Evolutionary conservation across 2,888 invertebrate species (phyloP).

Genomic region (Cosmorhoe ocellata): DNA sequence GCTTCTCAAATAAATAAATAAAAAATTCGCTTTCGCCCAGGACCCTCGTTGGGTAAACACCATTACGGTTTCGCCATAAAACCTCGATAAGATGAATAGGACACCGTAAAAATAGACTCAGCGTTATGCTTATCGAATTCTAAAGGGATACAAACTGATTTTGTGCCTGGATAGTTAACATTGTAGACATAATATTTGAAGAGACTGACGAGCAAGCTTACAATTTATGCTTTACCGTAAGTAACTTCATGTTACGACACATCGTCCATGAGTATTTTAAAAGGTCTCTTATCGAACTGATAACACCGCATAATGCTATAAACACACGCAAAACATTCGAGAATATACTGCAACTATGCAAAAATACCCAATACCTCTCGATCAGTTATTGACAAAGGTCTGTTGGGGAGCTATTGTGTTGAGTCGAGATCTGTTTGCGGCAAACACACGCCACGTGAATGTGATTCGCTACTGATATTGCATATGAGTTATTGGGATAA

Average conservation of each 20-base stretch:
- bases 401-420: conserved; percentile 44
- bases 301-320: not conserved
- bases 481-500: conserved; percentile 12
- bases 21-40: conserved; percentile 38
- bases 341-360: conserved; percentile 14
- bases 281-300: not conserved
- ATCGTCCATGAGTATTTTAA: too few relatives aligned
- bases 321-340: not conserved
- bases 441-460: conserved; percentile 42
- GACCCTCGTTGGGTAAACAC: conserved; percentile 48
- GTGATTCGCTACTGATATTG: conserved; percentile 17
- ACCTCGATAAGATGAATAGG: conserved; percentile 67
- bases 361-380: conserved; percentile 21
- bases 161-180: not conserved
- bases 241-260: too few relatives aligned
- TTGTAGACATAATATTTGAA: not conserved
- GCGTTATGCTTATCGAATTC: conserved; percentile 50
- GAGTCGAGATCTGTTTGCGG: conserved; percentile 43
- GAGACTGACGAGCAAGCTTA: too few relatives aligned
- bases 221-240: too few relatives aligned
- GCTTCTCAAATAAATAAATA: conserved; percentile 55
- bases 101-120: conserved; percentile 56
- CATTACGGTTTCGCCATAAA: conserved; percentile 62
- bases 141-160: conserved; percentile 32
- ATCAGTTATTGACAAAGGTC: conserved; percentile 37